These are phyloP conservation scores for Charina bottae DNA, from an alignment of 2,113 vertebrate species.

Conservation along the genomic window DNA sequence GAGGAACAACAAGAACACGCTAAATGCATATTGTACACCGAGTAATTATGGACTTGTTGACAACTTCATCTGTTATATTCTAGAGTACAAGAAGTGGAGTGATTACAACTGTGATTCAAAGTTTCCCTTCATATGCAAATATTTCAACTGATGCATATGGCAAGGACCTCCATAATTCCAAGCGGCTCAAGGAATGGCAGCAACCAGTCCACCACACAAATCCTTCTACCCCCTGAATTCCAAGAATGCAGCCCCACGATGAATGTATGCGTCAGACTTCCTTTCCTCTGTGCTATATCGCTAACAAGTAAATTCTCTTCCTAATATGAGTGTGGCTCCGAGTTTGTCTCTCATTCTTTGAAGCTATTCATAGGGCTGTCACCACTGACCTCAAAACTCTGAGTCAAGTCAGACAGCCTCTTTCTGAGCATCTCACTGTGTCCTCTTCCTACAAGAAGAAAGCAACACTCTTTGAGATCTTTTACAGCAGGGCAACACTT, in stretches of 20 bases:
- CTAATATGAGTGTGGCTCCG: not conserved
- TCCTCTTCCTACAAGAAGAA: not conserved
- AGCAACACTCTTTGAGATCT: not conserved
- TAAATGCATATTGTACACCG: not conserved
- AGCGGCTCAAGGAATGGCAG: not conserved
- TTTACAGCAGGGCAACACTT: not conserved
- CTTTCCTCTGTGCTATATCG: not conserved
- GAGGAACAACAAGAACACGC: not conserved
- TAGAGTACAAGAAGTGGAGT: not conserved
- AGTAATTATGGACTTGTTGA: not conserved
- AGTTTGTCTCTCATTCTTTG: not conserved
- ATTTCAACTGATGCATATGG: not conserved
- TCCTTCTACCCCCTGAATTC: not conserved
- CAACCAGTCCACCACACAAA: not conserved
- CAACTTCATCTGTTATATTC: not conserved
- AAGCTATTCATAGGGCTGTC: not conserved
- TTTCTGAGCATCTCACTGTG: not conserved
- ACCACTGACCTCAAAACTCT: not conserved
- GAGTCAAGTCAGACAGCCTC: not conserved
- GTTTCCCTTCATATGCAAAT: not conserved
- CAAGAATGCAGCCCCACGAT: not conserved
- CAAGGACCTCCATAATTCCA: not conserved
- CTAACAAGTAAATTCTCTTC: not conserved
- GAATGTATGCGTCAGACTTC: not conserved
- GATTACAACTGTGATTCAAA: not conserved